These are phyloP conservation scores for Sarcophaga rosellei DNA, from an alignment of 2,888 invertebrate species.

Conservation along the genomic window DNA sequence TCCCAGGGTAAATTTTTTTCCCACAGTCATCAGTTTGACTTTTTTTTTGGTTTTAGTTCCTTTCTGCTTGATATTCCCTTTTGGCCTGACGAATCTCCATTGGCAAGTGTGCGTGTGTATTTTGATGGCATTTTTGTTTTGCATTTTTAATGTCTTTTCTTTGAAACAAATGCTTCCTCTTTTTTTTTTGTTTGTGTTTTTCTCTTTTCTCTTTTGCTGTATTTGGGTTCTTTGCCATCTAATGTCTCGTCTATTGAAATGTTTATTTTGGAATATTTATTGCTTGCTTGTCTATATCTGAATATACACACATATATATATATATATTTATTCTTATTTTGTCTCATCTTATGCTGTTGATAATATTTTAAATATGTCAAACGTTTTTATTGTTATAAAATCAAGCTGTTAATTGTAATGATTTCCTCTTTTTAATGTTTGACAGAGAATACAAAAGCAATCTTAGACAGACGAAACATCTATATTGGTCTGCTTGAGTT, in stretches of 20 bases:
- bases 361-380: conserved; percentile 22
- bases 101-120: background rate
- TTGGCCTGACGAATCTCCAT: background rate
- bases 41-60: conserved; percentile 16
- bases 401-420: conserved; percentile 47
- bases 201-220: background rate
- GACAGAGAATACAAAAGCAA: background rate
- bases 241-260: conserved; percentile 47
- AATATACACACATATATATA: no score
- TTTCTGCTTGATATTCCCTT: background rate
- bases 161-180: conserved; percentile 36
- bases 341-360: background rate
- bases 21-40: background rate
- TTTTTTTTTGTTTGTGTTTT: conserved; percentile 13
- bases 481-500: background rate
- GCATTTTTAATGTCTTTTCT: conserved; percentile 1
- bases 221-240: background rate
- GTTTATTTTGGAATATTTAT: conserved; percentile 41
- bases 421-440: conserved; percentile 28
- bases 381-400: conserved; percentile 12
- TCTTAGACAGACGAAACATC: background rate
- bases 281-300: background rate
- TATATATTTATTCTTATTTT: background rate
- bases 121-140: conserved; percentile 23
- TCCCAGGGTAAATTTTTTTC: conserved; percentile 38